Conservation (phyloP, 2,113 vertebrate species). For the Damaliscus lunatus region DNA sequence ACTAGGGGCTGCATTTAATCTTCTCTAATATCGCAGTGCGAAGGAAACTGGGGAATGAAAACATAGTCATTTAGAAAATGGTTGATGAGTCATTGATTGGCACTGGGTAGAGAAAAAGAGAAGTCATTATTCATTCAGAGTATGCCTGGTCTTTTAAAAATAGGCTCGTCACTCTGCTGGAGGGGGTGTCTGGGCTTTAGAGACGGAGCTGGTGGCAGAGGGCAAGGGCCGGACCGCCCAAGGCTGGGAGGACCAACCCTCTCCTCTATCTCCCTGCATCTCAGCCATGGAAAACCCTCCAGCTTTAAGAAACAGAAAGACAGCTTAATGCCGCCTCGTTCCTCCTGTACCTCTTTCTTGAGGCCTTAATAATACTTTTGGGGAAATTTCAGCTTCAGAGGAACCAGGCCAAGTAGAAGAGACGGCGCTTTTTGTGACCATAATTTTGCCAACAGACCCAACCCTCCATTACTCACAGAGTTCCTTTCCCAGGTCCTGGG, state of each 20-base stretch:
- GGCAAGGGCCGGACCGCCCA: neutral
- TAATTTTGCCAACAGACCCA: conserved; percentile 27
- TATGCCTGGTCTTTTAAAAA: conserved; percentile 66
- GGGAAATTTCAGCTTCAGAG: conserved; percentile 35
- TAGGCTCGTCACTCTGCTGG: conserved; percentile 33
- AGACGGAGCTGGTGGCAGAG: neutral
- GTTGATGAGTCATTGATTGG: conserved; percentile 77
- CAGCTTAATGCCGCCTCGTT: neutral
- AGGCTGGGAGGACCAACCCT: neutral
- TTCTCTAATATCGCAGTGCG: conserved; percentile 57
- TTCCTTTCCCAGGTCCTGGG: neutral
- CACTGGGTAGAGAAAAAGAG: conserved; percentile 67
- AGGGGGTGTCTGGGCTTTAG: conserved; percentile 36
- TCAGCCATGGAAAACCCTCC: conserved; percentile 25
- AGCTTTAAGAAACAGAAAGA: conserved; percentile 8
- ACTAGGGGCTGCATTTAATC: conserved; percentile 63
- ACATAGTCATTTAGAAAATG: conserved; percentile 76
- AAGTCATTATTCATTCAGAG: conserved; percentile 68
- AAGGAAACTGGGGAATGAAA: conserved; percentile 70
- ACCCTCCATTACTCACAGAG: neutral
- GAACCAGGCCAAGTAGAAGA: conserved; percentile 48
- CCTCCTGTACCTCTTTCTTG: conserved; percentile 37
- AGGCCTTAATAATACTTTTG: conserved; percentile 44
- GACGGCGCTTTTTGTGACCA: conserved; percentile 18
- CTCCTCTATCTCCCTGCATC: neutral